Evolutionary conservation across 2,113 vertebrate genomes (phyloP), one percentile per base, ranked within the genome.

Genomic region (Daubentonia madagascariensis): DNA sequence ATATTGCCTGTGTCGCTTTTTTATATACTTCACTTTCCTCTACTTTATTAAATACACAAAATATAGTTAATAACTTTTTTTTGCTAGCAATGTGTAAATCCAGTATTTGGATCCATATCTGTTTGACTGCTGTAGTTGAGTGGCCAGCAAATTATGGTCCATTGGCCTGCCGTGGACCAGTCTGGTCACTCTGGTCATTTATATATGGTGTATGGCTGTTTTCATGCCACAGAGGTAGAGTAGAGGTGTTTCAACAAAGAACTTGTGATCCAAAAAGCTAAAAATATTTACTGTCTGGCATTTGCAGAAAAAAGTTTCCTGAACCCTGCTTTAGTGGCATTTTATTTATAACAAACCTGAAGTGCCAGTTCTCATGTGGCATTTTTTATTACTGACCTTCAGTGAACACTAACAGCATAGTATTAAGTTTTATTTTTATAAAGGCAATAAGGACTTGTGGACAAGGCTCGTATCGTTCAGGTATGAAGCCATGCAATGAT

Each of bases 331-430:
- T 68, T 65, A 30, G n/a, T 61, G n/a, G 61, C 9, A 50, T 88
- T 86, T 91, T 91, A 84, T 84, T 94, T 86, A 57, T 63, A 91
- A 72, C 72, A 84, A 91, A 72, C 52, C 59, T 78, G 43, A 92
- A 81, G 28, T 93, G 65, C 6, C 32, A 65, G 32, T 85, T 48
- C 32, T 92, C 7, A 22, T 37, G 37, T 81, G 37, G 45, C 13
- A 65, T 61, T 86, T 85, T 79, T 50, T 61, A 30, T 85, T 48
- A 48, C 45, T 13, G 89, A 25, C 63, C 72, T 81, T 86, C 16
- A 52, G 30, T 91, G 67, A 86, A 50, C 50, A 90, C 40, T 48
- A 93, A 89, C 6, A 75, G 35, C 16, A 52, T 35, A 57, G 73
- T 86, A 50, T n/a, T 50, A 63, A 75, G 12, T 81, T 96, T 30